Evolutionary conservation across 2,888 invertebrate genomes (phyloP), one percentile per base, ranked within the genome.

Genomic region (Sinodicranocentrus sp.): DNA sequence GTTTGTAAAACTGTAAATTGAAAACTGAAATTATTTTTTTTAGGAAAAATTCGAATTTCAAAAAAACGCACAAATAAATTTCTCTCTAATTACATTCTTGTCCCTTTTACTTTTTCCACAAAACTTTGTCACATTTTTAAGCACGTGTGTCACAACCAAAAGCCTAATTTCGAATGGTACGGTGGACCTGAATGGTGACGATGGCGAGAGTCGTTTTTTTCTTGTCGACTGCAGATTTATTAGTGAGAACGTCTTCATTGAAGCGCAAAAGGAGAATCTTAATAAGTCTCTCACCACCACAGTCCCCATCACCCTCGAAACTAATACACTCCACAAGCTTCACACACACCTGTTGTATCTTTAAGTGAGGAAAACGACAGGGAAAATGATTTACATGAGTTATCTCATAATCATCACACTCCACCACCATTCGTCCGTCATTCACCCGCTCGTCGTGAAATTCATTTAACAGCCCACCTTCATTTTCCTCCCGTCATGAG

Each of bases 361-460:
- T n/a, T n/a, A n/a, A n/a, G n/a, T n/a, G n/a, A n/a, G n/a, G n/a
- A n/a, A n/a, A n/a, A n/a, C n/a, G n/a, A n/a, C n/a, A 48, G 15
- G 48, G n/a, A 48, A 33, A n/a, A 48, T n/a, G n/a, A 48, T 48
- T 48, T 48, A n/a, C 48, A 48, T 48, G 48, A 48, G 48, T 48
- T 48, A 48, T 48, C 10, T 48, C 48, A 48, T 48, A 48, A 48
- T 48, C 10, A n/a, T 48, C 2, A 10, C 48, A 48, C 48, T n/a
- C 48, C n/a, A 48, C 48, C 15, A 48, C 48, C n/a, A 10, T 48
- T 48, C 15, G 15, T 48, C n/a, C 15, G 48, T 48, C 48, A n/a
- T n/a, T n/a, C n/a, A 33, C 33, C 33, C 33, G 33, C 33, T 33
- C 10, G 33, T n/a, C n/a, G n/a, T n/a, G n/a, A n/a, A n/a, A n/a